Base-by-base conservation (phyloP, 1,140 invertebrate species). In the Heliconius hewitsoni region DNA sequence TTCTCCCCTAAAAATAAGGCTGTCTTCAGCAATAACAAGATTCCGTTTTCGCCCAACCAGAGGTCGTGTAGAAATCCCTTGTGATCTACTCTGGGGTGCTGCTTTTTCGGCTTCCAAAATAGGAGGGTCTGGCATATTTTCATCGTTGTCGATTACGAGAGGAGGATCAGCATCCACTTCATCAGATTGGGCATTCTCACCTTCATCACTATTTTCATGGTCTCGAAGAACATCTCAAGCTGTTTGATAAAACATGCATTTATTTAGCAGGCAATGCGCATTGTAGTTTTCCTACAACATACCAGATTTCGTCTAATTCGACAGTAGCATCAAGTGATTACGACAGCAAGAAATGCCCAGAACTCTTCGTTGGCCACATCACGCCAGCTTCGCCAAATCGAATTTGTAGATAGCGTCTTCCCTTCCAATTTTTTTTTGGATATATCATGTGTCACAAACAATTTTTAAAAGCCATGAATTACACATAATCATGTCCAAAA, bases 41-140 rank as follows among this genome's bases (percentile, higher is more conserved):
- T 57, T 57, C 55, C 55, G 55, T 57, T 57, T 57, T 57, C 55
- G n/a, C 55, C 55, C 23, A 57, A 57, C 55, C 55, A 57, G 55
- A 57, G 55, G 2, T 57, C 55, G 55, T 1, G 8, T 57, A 57
- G 55, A 57, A n/a, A 8, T 57, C n/a, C 55, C 8, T 57, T 57
- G 55, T 57, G 55, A 57, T 57, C 55, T 57, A 23, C 55, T 57
- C 55, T 57, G 55, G n/a, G 55, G 55, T 23, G 1, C 55, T 57
- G 55, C 55, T 57, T 57, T 13, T 57, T 1, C 55, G 55, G 19
- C 18, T 57, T 57, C 55, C 55, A 57, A 57, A 57, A 57, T 83
- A 86, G 81, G 80, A 86, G 83, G 82, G 84, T 87, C 84, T 86
- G 85, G 81, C 84, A 85, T 86, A 82, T 86, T 84, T 85, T 86